phyloP scores from a whole-genome alignment of 2,113 vertebrate genomes.

The Phaethornis superciliosus region DNA sequence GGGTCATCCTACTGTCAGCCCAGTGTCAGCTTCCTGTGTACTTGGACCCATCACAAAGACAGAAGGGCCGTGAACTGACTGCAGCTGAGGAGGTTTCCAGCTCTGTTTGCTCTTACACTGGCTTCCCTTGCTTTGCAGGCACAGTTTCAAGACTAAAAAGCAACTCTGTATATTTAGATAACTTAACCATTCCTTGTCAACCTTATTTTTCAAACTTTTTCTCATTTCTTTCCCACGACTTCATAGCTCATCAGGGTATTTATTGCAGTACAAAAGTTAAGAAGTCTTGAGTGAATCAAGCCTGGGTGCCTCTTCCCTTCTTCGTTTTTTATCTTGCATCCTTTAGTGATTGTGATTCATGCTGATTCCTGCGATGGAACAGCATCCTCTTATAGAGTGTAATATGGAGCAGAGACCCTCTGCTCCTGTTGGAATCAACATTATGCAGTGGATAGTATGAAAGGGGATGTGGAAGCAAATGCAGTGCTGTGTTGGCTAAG shows the following conservation, averaged over 20 bases:
- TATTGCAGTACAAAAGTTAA: neutral
- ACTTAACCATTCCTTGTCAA: neutral
- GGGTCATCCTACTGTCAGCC: neutral
- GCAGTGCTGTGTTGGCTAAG: neutral
- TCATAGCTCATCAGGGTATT: neutral
- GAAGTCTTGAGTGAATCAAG: neutral
- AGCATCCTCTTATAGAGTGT: neutral
- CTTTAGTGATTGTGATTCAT: neutral
- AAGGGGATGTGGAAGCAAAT: neutral
- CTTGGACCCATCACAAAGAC: neutral
- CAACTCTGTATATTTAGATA: conserved; percentile 1
- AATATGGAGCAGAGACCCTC: neutral
- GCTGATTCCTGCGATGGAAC: neutral
- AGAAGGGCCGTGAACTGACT: neutral
- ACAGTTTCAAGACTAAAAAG: neutral
- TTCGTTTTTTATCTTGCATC: neutral
- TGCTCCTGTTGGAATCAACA: neutral
- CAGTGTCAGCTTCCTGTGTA: neutral
- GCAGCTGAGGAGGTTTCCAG: neutral
- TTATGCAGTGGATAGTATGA: neutral
- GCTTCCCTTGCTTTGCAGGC: neutral
- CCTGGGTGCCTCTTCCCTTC: neutral
- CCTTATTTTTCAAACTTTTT: neutral
- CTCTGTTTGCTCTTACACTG: neutral
- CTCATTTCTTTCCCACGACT: neutral